Percentiles rank a stretch among this genome's conserved stretches.
Conservation (phyloP, 2,797 vertebrate species). For the Cichlasoma orientale region DNA sequence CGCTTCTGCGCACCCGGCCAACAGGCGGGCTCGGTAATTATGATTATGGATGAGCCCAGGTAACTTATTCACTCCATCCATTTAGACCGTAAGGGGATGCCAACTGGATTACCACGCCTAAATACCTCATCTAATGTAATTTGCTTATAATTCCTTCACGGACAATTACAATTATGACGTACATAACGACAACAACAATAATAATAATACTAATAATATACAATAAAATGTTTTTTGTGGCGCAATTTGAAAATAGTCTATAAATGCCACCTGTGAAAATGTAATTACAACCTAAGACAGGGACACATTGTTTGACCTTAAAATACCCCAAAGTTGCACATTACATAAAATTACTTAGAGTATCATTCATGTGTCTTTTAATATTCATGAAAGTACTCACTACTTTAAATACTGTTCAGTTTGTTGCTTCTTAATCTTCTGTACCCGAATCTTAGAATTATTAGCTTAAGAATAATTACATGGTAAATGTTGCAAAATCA, state of each 20-base stretch:
- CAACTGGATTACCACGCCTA: not conserved
- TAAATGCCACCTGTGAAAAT: not conserved
- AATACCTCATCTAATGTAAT: constrained; percentile 26
- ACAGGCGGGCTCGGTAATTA: constrained; percentile 24
- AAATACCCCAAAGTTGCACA: not conserved
- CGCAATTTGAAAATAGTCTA: not conserved
- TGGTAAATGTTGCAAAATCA: too few relatives aligned
- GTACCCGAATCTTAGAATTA: too few relatives aligned
- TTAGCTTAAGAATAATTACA: too few relatives aligned
- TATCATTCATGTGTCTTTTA: not conserved
- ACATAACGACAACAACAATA: not conserved
- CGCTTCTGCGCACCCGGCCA: constrained; percentile 29
- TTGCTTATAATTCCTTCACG: not conserved
- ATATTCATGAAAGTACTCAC: not conserved
- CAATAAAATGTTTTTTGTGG: not conserved
- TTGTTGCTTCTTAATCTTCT: not conserved
- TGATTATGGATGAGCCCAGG: constrained; percentile 40
- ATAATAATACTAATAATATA: not conserved
- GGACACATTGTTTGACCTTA: not conserved
- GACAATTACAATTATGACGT: not conserved
- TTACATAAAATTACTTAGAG: not conserved
- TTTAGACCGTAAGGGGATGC: not conserved
- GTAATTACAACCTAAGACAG: not conserved
- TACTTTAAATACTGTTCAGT: not conserved
- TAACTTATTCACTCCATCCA: constrained; percentile 22